Conservation (phyloP, 2,888 invertebrate genomes). For the Cheilosia urbana region DNA sequence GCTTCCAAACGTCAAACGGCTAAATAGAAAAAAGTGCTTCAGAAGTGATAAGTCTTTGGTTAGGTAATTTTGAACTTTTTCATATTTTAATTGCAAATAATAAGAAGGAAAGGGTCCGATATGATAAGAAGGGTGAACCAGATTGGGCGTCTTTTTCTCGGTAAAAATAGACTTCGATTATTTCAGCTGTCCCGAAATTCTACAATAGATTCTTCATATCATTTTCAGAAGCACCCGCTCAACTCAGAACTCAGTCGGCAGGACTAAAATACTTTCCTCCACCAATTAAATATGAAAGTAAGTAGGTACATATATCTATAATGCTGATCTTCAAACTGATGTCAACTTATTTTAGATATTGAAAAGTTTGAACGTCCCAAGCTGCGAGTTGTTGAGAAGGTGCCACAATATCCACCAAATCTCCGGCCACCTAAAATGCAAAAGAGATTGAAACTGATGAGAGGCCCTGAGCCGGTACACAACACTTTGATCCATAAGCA, state of each 20-base stretch:
- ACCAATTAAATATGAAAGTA: slow-evolving; percentile 88
- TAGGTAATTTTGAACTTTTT: slow-evolving; percentile 56
- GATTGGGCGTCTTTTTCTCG: slow-evolving; percentile 30
- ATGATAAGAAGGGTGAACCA: slow-evolving; percentile 52
- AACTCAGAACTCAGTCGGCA: slow-evolving; percentile 78
- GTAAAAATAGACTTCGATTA: slow-evolving; percentile 11
- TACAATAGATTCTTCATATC: background rate
- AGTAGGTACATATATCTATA: slow-evolving; percentile 77
- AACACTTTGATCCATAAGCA: slow-evolving; percentile 94
- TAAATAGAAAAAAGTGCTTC: background rate
- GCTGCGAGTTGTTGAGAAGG: slow-evolving; percentile 89
- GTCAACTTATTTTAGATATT: slow-evolving; percentile 85
- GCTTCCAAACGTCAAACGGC: slow-evolving; percentile 10
- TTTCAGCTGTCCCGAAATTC: background rate
- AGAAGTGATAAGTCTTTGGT: slow-evolving; percentile 28
- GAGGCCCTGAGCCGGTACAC: slow-evolving; percentile 95
- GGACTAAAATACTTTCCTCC: slow-evolving; percentile 89
- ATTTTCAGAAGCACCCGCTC: slow-evolving; percentile 33
- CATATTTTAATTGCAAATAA: background rate
- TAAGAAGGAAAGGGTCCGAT: background rate
- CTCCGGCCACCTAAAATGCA: slow-evolving; percentile 93
- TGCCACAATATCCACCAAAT: slow-evolving; percentile 88
- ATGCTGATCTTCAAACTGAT: background rate
- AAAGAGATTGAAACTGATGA: slow-evolving; percentile 92
- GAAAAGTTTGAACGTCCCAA: slow-evolving; percentile 90